These are phyloP conservation scores for Hypanus sabinus DNA, from an alignment of 2,113 vertebrate genomes.

Conservation along the genomic window DNA sequence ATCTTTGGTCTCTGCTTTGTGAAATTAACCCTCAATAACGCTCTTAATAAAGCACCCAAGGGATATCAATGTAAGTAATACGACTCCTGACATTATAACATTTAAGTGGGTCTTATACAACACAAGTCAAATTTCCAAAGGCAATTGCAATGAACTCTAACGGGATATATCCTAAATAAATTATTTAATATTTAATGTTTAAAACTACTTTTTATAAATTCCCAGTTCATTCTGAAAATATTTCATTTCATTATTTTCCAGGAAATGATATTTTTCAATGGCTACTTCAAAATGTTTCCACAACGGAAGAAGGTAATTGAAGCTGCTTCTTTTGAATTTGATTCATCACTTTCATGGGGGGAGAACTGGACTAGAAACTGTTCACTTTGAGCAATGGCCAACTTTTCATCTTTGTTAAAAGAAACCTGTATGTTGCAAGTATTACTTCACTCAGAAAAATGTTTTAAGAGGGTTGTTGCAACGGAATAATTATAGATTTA, in stretches of 20 bases:
- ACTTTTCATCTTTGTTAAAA: not conserved
- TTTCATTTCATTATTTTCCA: constrained; percentile 43
- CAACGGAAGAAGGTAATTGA: constrained; percentile 72
- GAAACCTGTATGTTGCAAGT: not conserved
- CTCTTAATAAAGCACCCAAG: not conserved
- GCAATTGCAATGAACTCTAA: not conserved
- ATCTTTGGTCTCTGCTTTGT: not conserved
- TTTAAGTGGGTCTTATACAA: too few species aligned
- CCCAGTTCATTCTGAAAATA: not conserved
- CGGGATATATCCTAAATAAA: not conserved
- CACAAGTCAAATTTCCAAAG: not conserved
- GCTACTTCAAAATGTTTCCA: constrained; percentile 69
- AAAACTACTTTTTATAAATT: not conserved
- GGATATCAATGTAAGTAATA: not conserved
- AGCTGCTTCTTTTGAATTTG: not conserved
- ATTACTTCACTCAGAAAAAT: not conserved
- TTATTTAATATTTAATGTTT: not conserved
- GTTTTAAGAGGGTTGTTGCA: not conserved
- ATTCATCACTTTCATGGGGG: too few species aligned
- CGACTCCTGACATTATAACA: not conserved
- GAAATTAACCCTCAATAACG: not conserved
- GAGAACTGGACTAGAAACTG: too few species aligned
- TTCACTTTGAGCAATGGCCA: not conserved
- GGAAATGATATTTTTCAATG: constrained; percentile 72
- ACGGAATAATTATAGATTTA: too few species aligned